phyloP scores from a whole-genome alignment of 2,113 vertebrate species.

The Tachycineta bicolor region DNA sequence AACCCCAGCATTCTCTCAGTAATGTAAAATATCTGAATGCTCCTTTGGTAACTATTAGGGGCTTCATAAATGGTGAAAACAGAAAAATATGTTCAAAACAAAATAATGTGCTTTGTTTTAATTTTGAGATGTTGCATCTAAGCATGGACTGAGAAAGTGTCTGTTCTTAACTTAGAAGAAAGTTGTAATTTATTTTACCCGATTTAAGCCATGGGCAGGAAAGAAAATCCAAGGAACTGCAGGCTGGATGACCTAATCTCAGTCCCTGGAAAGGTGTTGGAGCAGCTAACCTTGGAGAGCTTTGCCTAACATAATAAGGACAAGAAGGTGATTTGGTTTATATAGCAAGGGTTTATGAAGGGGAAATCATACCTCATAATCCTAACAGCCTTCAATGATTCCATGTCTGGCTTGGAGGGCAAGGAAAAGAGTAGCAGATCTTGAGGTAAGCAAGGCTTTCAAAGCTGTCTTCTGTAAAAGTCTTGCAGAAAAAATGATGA shows the following conservation, averaged over 20 bases:
- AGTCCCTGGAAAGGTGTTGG: neutral
- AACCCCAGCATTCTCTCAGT: neutral
- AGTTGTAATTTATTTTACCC: neutral
- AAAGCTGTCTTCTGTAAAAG: neutral
- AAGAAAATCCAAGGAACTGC: neutral
- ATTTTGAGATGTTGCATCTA: neutral
- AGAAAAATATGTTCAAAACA: neutral
- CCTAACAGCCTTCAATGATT: neutral
- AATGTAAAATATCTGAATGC: neutral
- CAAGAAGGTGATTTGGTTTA: neutral
- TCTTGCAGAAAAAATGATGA: neutral
- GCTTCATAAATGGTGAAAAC: neutral
- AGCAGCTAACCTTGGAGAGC: neutral
- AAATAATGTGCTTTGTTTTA: neutral
- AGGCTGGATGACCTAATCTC: neutral
- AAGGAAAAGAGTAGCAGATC: neutral
- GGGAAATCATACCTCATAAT: neutral
- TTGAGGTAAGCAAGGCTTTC: neutral
- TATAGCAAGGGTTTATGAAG: neutral
- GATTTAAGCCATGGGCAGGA: neutral
- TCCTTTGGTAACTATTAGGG: neutral
- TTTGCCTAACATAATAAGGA: neutral
- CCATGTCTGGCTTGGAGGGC: neutral
- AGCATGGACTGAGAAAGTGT: rapidly evolving
- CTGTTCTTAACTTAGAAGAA: neutral